Evolutionary conservation across 2,113 vertebrate genomes (phyloP), one percentile per base, ranked within the genome.

Genomic region (Turnix velox): DNA sequence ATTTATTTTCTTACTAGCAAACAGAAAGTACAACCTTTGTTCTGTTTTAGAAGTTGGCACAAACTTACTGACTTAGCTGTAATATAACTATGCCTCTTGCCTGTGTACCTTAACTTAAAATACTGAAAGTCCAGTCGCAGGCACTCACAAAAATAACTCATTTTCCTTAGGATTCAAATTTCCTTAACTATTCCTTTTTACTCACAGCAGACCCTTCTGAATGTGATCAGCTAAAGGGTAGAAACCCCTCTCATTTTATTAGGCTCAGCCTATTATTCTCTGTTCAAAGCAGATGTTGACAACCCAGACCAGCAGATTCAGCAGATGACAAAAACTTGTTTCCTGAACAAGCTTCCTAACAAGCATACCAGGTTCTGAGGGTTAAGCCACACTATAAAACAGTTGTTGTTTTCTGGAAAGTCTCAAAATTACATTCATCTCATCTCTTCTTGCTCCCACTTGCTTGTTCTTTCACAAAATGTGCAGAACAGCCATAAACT

Each of bases 271-370:
- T 65, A 92, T 45, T 10, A 31, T 51, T 77, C 24, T n/a, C 49
- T 42, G 25, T 49, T 54, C 0, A 2, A 83, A 90, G 67, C 91
- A 92, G 79, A 84, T 94, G 59, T 9, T 82, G 77, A 93, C 49
- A 87, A 90, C 55, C 39, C 87, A 92, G 73, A 87, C 2, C 4
- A 91, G 61, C 55, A 91, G 77, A 81, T 67, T 84, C 48, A 74
- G 57, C 57, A 87, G 68, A 87, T 81, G 68, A 91, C 51, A 87
- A 94, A 93, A 68, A 6, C 30, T 42, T 74, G 69, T 84, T 91
- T 95, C 76, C 84, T 90, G 74, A 93, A 73, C 51, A 83, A 95
- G 91, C 12, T 5, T 66, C 77, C 61, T 89, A 78, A 84, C 40
- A 75, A 87, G 73, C 17, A 28, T 78, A 61, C 57, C 87, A 93